Base-by-base conservation (phyloP, 2,797 vertebrate species). In the Pantherophis alleghaniensis region DNA sequence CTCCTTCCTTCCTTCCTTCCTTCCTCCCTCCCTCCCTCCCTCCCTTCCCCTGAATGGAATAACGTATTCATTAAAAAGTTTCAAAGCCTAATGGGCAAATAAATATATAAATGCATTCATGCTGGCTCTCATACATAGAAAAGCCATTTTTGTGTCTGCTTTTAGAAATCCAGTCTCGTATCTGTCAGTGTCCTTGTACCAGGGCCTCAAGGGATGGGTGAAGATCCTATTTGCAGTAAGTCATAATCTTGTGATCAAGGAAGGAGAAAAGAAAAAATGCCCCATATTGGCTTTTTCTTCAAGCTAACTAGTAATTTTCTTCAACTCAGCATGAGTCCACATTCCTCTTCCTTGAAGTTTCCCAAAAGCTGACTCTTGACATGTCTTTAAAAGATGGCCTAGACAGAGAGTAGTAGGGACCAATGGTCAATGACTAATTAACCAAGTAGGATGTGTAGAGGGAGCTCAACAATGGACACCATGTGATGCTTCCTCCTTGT, bases 261-360 rank as follows among this genome's bases (percentile, higher is more conserved):
- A 47, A 79, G 61, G 32, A 28, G 92, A 26, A 42, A 86, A 63
- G 91, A 13, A 2, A 59, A 37, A 0, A 13, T 6, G 60, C 90
- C 74, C 37, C 74, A 32, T 86, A 57, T 16, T 2, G 11, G 87
- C 87, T 53, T 2, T 0, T 86, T 0, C 0, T 3, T 0, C 10
- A 4, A 63, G 0, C 14, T 91, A 83, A 93, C 92, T 91, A 20
- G 2, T 0, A n/a, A 37, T 51, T 63, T 32, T 91, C 86, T 86
- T 37, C 93, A 5, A 11, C 0, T 88, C 88, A 4, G 0, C 55
- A 7, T 90, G 28, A 59, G 42, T 28, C 87, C 26, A 42, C 9
- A 20, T 12, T 22, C 18, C 32, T 42, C 32, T 22, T 79, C 32
- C 32, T 20, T 20, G 16, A 42, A 42, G 16, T 22, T 79, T 79